These are phyloP conservation scores for Dipodomys merriami DNA, from an alignment of 2,113 vertebrate genomes.

Conservation along the genomic window DNA sequence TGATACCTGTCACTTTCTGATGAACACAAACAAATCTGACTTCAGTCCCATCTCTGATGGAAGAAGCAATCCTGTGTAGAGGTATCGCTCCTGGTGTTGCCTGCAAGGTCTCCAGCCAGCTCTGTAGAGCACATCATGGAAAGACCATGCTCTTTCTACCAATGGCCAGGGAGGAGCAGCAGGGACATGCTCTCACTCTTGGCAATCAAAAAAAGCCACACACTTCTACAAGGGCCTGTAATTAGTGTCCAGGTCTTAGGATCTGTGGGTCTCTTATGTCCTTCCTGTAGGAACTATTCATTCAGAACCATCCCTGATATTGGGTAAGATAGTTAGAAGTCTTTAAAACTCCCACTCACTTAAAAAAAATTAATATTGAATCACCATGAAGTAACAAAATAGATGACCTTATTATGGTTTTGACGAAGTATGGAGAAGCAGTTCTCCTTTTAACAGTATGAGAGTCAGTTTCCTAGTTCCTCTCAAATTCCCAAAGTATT, in stretches of 20 bases:
- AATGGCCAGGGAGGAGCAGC: background rate
- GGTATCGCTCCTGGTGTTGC: background rate
- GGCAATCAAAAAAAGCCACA: background rate
- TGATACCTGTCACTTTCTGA: conserved; percentile 63
- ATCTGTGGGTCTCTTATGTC: background rate
- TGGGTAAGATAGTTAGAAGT: background rate
- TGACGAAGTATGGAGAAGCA: conserved; percentile 32
- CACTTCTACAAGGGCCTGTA: background rate
- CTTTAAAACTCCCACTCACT: background rate
- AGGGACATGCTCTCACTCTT: background rate
- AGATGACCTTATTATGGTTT: background rate
- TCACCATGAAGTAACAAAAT: background rate
- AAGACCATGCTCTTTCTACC: background rate
- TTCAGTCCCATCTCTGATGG: conserved; percentile 1
- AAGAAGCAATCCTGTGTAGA: background rate
- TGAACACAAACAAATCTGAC: conserved; percentile 70
- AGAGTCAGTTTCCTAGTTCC: background rate
- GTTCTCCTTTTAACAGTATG: background rate
- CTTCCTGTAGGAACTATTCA: conserved; percentile 32
- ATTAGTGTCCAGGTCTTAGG: background rate
- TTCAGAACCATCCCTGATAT: conserved; percentile 45
- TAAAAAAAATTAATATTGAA: conserved; percentile 10
- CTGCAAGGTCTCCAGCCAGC: background rate
- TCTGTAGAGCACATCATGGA: background rate
- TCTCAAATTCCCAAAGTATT: background rate